Base-by-base conservation (phyloP, 2,888 invertebrate genomes). In the Coenonympha glycerion region DNA sequence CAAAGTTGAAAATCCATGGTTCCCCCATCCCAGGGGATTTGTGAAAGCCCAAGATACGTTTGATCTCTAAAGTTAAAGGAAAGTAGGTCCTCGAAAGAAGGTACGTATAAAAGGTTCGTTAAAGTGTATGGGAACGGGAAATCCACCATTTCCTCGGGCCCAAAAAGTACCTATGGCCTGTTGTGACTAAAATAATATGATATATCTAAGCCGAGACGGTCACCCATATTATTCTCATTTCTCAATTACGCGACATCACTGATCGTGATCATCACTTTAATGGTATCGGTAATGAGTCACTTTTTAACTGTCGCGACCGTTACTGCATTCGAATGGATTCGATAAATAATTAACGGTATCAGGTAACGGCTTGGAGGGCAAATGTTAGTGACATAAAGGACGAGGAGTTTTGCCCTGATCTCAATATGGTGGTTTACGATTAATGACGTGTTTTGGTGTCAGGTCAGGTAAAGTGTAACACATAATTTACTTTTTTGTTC, bases 321-420 rank as follows among this genome's bases (percentile, higher is more conserved):
- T 82, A 83, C 62, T 68, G 75, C 71, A 73, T 71, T 71, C 71
- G 66, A 73, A 79, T 76, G 73, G 69, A 69, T 73, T 73, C 61
- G 68, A 73, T 78, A 79, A 84, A 73, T 78, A 79, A 84, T 85
- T 79, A 85, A 85, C 85, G 80, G 85, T 79, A 79, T 71, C n/a
- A 75, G 61, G 65, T 84, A 82, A 83, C 83, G 82, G 84, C 75
- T 79, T 68, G 76, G 75, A 81, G 78, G 79, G 65, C 65, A 59
- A 63, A 62, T 54, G 59, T 61, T 47, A 49, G 28, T 49, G 53
- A 53, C 56, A 61, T 63, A 60, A 64, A 60, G 60, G 58, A 61
- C 45, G 41, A 30, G 16, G 9, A 46, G 42, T 39, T 41, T 48
- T 50, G 52, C 39, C 41, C 47, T 41, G 42, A 11, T 50, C 56